phyloP scores from a whole-genome alignment of 2,797 vertebrate species.

The Margarornis squamiger region DNA sequence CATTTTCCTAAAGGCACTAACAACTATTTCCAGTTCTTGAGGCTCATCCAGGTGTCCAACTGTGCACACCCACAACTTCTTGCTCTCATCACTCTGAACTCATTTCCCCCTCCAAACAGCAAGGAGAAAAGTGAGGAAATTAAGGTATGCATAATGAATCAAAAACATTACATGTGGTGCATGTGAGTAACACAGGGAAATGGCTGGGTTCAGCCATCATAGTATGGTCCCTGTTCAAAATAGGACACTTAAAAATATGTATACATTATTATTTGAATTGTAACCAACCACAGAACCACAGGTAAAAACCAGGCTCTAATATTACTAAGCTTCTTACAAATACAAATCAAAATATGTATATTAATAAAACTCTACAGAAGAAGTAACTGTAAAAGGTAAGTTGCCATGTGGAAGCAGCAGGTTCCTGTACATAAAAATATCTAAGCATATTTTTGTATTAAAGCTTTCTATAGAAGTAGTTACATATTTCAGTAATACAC shows the following conservation, averaged over 20 bases:
- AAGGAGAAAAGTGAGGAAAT: neutral
- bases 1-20: neutral
- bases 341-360: neutral
- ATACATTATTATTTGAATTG: neutral
- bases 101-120: neutral
- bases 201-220: neutral
- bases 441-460: neutral
- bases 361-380: neutral
- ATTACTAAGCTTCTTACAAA: neutral
- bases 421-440: neutral
- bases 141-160: neutral
- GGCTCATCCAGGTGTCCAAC: neutral
- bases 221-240: neutral
- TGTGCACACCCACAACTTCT: neutral
- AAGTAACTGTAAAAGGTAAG: neutral
- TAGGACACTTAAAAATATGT: neutral
- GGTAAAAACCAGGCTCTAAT: neutral
- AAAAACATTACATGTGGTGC: neutral
- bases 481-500: conserved; percentile 62
- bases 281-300: neutral
- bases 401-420: neutral
- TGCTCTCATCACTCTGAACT: neutral
- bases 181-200: neutral
- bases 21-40: neutral
- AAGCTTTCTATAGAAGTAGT: conserved; percentile 30